Evolutionary conservation across 2,113 vertebrate species (phyloP), one percentile per base, ranked within the genome.

Genomic region (Centropristis striata): DNA sequence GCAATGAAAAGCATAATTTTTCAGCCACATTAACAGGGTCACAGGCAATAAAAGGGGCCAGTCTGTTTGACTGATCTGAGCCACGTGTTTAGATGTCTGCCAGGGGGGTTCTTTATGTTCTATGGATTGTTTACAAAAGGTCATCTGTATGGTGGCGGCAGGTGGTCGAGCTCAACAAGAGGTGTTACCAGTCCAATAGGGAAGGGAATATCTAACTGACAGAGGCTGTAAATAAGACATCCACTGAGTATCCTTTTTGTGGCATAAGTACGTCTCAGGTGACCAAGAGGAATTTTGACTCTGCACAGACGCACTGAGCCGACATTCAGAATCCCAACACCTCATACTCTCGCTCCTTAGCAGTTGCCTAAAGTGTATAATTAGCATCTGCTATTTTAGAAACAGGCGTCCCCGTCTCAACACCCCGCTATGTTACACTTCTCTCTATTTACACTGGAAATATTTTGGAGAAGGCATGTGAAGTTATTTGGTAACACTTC

Each of bases 381-480:
- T 94, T 95, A 94, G 91, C 91, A 63, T 81, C 84, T 83, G 86
- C 91, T 94, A 92, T 94, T 94, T 93, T 90, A 69, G 86, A 87
- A 81, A 76, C 78, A 86, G 90, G 88, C 81, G 66, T 91, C 85
- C 90, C 88, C 73, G 60, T 88, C 87, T 90, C 83, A 83, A 87
- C 88, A 73, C 76, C 68, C 72, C 44, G 67, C 87, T 90, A 75
- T 90, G 72, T 88, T 83, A 80, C 66, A 69, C 89, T 80, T 90
- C 86, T 76, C 78, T 89, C 50, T 88, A 63, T 91, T 92, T 88
- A 88, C 88, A 50, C 80, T 71, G 71, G 73, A 81, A 86, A 83
- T 87, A 83, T 80, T 77, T 72, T 47, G 46, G 86, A 77, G 59
- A 74, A 54, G 58, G 69, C 61, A 75, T 69, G 78, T 78, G 58